phyloP scores from a whole-genome alignment of 2,888 invertebrate genomes.

The Onthophagus sagittarius region DNA sequence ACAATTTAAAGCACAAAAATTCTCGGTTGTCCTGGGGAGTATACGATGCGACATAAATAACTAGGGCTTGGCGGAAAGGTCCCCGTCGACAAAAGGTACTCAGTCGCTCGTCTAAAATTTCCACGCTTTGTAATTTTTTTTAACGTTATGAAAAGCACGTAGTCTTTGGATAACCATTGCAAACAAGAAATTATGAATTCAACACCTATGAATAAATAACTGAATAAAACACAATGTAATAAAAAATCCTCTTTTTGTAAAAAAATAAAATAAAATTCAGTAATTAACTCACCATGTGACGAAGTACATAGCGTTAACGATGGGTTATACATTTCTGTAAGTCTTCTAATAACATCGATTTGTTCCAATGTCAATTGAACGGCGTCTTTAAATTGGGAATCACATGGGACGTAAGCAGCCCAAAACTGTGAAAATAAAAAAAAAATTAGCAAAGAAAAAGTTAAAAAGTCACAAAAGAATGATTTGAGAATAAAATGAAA shows the following conservation, averaged over 20 bases:
- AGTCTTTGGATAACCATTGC: too few relatives aligned
- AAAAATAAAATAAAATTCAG: too few relatives aligned
- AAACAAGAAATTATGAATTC: too few relatives aligned
- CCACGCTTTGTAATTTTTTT: neutral
- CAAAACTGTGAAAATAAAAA: constrained; percentile 65
- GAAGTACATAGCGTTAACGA: constrained; percentile 74
- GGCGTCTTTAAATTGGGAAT: constrained; percentile 78
- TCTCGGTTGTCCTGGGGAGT: neutral
- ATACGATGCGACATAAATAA: neutral
- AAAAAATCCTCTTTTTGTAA: too few relatives aligned
- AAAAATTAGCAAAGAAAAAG: neutral
- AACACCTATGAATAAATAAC: too few relatives aligned
- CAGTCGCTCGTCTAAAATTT: neutral
- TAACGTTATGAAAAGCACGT: too few relatives aligned
- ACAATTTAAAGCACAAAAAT: neutral
- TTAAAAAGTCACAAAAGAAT: neutral
- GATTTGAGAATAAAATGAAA: neutral
- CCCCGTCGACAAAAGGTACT: neutral
- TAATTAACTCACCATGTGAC: constrained; percentile 67
- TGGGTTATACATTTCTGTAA: constrained; percentile 75
- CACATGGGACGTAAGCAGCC: constrained; percentile 83
- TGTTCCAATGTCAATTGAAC: constrained; percentile 81
- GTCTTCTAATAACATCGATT: constrained; percentile 78
- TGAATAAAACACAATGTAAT: too few relatives aligned
- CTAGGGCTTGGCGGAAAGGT: neutral